These are phyloP conservation scores for Mirza zaza DNA, from an alignment of 2,113 vertebrate genomes.

Conservation along the genomic window DNA sequence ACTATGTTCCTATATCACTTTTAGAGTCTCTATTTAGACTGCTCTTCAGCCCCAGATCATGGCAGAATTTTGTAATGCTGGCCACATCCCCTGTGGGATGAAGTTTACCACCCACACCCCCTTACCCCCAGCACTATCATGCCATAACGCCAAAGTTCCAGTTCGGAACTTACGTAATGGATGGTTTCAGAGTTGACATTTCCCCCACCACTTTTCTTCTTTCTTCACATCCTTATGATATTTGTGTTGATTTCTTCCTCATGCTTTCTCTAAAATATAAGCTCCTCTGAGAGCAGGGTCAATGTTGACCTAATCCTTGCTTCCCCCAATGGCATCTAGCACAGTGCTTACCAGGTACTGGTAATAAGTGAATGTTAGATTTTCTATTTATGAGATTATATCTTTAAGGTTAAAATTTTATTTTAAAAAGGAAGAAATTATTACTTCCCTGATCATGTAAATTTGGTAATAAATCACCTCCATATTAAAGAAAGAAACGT, in stretches of 20 bases:
- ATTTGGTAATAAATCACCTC: neutral
- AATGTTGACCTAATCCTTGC: neutral
- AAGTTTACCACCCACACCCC: neutral
- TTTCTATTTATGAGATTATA: neutral
- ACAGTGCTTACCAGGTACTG: neutral
- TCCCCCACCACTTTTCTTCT: slow-evolving; percentile 13
- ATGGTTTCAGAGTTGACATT: slow-evolving; percentile 18
- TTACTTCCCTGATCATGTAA: neutral
- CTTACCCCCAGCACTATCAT: neutral
- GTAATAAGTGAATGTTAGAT: neutral
- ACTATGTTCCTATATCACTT: neutral
- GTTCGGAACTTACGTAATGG: slow-evolving; percentile 22
- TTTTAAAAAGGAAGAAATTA: slow-evolving; percentile 21
- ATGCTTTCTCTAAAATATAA: neutral
- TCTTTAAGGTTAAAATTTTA: slow-evolving; percentile 18
- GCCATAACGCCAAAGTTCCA: slow-evolving; percentile 8
- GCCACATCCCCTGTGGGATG: slow-evolving; percentile 43
- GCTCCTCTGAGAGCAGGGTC: neutral
- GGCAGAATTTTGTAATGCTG: slow-evolving; percentile 21
- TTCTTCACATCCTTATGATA: slow-evolving; percentile 50
- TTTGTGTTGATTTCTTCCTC: slow-evolving; percentile 18
- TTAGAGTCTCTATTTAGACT: slow-evolving; percentile 31
- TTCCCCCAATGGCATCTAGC: neutral
- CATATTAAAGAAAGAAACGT: neutral
- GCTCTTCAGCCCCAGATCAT: neutral